Base-by-base conservation (phyloP, 2,113 vertebrate genomes). In the Calidris pugnax region DNA sequence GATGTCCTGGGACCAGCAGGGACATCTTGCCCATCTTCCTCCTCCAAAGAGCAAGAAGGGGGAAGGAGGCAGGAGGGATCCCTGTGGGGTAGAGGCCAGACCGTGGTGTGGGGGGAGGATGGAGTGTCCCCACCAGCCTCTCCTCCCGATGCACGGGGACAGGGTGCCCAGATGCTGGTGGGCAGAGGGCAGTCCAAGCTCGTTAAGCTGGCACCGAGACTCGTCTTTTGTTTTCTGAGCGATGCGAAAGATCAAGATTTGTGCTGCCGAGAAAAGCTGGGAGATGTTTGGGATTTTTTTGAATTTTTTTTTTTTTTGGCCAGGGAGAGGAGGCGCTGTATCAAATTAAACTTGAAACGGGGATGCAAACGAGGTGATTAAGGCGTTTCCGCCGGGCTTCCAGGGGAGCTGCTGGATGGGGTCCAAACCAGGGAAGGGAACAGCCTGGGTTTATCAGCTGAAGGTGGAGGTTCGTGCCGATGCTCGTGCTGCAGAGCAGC, bases 261-360 rank as follows among this genome's bases (percentile, higher is more conserved):
- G 63, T 63, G 74, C 74, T 67, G 62, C 59, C 9, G 21, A 69
- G 56, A 75, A 82, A 62, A 39, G n/a, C 86, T 75, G n/a, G 32
- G 35, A 68, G 60, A 48, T 64, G 43, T 56, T 69, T 30, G n/a
- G 43, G n/a, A 8, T 47, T 74, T 35, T 60, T 13, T 35, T 59
- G n/a, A n/a, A n/a, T 6, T 26, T 26, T 30, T 30, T 64, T 75
- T 55, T 78, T 59, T 71, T 80, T 41, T 86, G 48, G 32, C 47
- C 3, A 0, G 20, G 63, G 39, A 89, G 47, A 80, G 27, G 51
- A 51, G 75, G 50, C 43, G 4, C 59, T 79, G 79, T 41, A 53
- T 92, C 71, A 57, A 83, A 89, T 76, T 85, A 92, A 93, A 85
- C 83, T 80, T 92, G 80, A 93, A 97, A 68, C 56, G 26, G 62